phyloP scores from a whole-genome alignment of 92 coral and sea anemone species.

The Muricea muricata region DNA sequence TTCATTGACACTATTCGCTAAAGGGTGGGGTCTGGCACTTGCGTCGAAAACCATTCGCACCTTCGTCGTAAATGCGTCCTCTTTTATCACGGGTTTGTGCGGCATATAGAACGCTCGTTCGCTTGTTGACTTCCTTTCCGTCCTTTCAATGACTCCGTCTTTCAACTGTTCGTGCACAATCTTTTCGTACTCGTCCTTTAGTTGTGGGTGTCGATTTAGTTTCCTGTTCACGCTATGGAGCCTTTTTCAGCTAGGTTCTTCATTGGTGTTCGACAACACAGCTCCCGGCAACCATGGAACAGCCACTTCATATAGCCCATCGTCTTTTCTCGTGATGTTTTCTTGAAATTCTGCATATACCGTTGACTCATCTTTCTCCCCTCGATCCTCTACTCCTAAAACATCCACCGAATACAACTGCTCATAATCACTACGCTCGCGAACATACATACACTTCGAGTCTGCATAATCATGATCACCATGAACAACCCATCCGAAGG shows the following conservation, averaged over 20 bases:
- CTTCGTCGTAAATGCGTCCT: too few species aligned
- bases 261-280: too few species aligned
- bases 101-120: too few species aligned
- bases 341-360: slow-evolving; percentile 35
- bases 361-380: slow-evolving; percentile 15
- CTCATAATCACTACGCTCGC: slow-evolving; percentile 48
- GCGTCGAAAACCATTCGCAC: too few species aligned
- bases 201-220: too few species aligned
- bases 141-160: slow-evolving; percentile 52
- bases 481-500: slow-evolving; percentile 59
- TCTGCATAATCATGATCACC: slow-evolving; percentile 41
- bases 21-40: too few species aligned
- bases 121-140: background rate
- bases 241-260: slow-evolving; percentile 54
- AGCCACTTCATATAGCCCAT: slow-evolving; percentile 62
- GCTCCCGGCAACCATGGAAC: too few species aligned
- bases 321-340: slow-evolving; percentile 48
- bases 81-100: too few species aligned
- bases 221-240: slow-evolving; percentile 50
- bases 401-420: slow-evolving; percentile 36
- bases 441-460: too few species aligned
- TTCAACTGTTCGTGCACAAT: slow-evolving; percentile 51
- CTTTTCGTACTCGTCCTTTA: slow-evolving; percentile 46
- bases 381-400: slow-evolving; percentile 17
- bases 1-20: too few species aligned